Base-by-base conservation (phyloP, 2,888 invertebrate species). In the Spilosoma lubricipeda region DNA sequence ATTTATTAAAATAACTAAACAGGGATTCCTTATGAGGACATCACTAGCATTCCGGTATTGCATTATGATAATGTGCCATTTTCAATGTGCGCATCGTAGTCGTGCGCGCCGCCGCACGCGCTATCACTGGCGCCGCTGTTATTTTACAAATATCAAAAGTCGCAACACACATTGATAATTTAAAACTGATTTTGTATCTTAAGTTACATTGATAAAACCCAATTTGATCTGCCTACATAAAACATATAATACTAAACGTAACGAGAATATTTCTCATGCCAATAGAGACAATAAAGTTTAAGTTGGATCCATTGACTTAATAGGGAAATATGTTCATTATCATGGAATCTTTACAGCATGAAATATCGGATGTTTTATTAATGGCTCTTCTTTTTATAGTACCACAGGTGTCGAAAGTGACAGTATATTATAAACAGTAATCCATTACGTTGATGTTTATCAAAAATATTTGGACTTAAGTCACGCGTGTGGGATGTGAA, bases 1-100 rank as follows among this genome's bases (percentile, higher is more conserved):
- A 85, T 85, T 87, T 90, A 90, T 89, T 90, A 89, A 87, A 89
- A 89, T 91, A 91, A 89, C 87, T 86, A 90, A 89, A 86, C 86
- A 84, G 84, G 81, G 88, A 85, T 88, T 78, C 91, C 90, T 88
- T 91, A 91, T 89, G 88, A 87, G 90, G 91, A 89, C 91, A 92
- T 93, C 90, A 89, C 91, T 92, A 91, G 87, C 90, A 94, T 94
- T 93, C 92, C 93, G 87, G 90, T 92, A 90, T 92, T 92, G 92
- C 92, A 93, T 94, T 94, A 94, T 94, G 93, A 92, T 95, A 94
- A 94, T 94, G 90, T 91, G 93, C 93, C 93, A 93, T 94, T 94
- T 94, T 89, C 91, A 92, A 90, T 90, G 89, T 89, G 92, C 91
- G 90, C 91, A 91, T 92, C 92, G 89, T 89, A 90, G 90, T 92